Conservation (phyloP, 30 jellyfish, hydroid and myxozoan genomes). For the Aurelia aurita region DNA sequence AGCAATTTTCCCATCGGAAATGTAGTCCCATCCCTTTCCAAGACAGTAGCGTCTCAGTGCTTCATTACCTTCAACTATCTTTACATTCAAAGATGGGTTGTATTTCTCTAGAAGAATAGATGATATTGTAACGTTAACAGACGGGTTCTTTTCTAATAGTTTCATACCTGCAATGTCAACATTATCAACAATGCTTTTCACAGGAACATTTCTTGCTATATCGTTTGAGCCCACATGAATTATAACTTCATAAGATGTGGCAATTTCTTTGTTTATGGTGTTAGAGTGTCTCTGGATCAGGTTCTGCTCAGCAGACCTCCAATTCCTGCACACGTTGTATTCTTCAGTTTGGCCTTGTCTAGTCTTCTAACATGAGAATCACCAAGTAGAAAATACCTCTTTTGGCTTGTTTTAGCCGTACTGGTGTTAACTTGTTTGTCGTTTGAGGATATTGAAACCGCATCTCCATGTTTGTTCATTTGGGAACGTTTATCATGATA, state of each 20-base stretch:
- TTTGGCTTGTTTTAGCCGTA: too few relatives aligned
- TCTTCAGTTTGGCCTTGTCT: background rate
- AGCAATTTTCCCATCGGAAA: background rate
- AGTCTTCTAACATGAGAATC: background rate
- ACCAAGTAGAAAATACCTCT: too few relatives aligned
- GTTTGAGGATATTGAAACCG: too few relatives aligned
- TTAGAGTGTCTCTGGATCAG: background rate
- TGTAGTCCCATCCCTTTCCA: background rate
- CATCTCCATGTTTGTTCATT: too few relatives aligned
- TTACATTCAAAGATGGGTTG: background rate
- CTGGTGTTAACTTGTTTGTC: too few relatives aligned
- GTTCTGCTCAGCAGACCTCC: background rate
- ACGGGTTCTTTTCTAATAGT: background rate
- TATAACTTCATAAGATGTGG: background rate
- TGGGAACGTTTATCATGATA: too few relatives aligned
- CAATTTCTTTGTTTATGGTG: background rate
- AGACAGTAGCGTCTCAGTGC: slow-evolving; percentile 7
- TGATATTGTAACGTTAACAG: background rate
- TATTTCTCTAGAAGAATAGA: background rate
- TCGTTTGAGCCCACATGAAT: background rate
- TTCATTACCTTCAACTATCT: background rate
- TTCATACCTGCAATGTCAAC: background rate
- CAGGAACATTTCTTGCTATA: background rate
- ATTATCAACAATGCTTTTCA: background rate
- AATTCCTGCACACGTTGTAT: background rate